phyloP scores from a whole-genome alignment of 2,888 invertebrate genomes.

The Hypena proboscidalis region DNA sequence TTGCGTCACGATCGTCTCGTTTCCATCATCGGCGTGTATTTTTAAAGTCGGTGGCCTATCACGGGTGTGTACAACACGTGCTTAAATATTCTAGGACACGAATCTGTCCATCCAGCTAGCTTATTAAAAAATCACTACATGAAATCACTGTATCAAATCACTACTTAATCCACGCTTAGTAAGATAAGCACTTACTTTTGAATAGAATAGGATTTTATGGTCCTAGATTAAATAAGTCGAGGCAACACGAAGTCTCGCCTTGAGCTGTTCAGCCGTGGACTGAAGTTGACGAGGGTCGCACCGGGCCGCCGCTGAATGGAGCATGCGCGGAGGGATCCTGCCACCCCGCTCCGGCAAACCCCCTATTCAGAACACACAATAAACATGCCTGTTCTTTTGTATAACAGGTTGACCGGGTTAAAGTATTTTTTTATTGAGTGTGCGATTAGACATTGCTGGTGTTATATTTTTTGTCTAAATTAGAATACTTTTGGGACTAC shows the following conservation, averaged over 20 bases:
- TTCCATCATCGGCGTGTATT: constrained; percentile 34
- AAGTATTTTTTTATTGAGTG: no score
- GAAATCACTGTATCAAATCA: not conserved
- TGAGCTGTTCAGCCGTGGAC: constrained; percentile 70
- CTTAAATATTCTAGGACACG: constrained; percentile 15
- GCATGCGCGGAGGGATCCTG: constrained; percentile 73
- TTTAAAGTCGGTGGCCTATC: constrained; percentile 33
- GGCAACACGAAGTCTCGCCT: constrained; percentile 50
- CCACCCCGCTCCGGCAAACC: constrained; percentile 67
- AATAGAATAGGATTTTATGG: constrained; percentile 74
- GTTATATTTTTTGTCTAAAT: no score
- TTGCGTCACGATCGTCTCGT: constrained; percentile 21
- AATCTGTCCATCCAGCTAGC: constrained; percentile 12
- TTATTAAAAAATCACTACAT: not conserved
- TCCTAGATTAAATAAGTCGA: constrained; percentile 58
- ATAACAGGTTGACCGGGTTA: no score
- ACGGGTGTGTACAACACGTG: constrained; percentile 45
- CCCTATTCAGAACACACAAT: constrained; percentile 57
- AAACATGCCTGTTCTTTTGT: constrained; percentile 56
- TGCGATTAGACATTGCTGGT: no score
- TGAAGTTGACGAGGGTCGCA: constrained; percentile 70
- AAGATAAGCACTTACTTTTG: constrained; percentile 67
- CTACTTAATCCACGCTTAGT: not conserved
- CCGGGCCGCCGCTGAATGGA: constrained; percentile 64
- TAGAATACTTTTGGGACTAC: no score